Evolutionary conservation across 2,113 vertebrate species (phyloP).

Genomic region (Madoqua kirkii): DNA sequence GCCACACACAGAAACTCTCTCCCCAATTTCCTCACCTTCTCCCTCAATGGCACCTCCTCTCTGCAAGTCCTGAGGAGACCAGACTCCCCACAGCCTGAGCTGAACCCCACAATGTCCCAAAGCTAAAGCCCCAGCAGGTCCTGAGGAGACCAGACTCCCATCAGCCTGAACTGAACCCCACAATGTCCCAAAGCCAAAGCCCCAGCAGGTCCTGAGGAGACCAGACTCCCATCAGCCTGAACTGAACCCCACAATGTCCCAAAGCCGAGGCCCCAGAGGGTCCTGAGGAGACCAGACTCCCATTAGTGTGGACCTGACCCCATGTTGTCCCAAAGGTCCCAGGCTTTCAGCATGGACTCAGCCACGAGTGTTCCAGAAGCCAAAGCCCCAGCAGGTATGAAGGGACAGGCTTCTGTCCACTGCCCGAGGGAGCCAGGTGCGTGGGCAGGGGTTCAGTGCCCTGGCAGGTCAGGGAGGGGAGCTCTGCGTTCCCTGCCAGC

Average conservation of each 20-base stretch:
- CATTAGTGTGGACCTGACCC: not conserved
- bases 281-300: not conserved
- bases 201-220: not conserved
- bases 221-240: not conserved
- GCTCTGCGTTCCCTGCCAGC: not conserved
- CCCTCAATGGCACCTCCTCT: not conserved
- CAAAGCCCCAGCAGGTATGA: not conserved
- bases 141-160: too few species aligned
- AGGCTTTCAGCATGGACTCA: too few species aligned
- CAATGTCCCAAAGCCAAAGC: too few species aligned
- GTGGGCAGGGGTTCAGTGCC: rapidly evolving
- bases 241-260: not conserved
- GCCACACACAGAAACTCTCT: not conserved
- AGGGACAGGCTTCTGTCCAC: not conserved
- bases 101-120: not conserved
- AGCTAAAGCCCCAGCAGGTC: too few species aligned
- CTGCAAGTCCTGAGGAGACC: not conserved
- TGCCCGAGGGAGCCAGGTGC: not conserved
- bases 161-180: too few species aligned
- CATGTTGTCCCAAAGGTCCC: not conserved
- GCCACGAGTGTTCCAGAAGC: not conserved
- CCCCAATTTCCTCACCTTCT: not conserved
- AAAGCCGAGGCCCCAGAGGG: too few species aligned
- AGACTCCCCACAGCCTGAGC: not conserved
- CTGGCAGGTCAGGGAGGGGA: not conserved